Evolutionary conservation across 2,113 vertebrate species (phyloP).

Genomic region (Menura novaehollandiae): DNA sequence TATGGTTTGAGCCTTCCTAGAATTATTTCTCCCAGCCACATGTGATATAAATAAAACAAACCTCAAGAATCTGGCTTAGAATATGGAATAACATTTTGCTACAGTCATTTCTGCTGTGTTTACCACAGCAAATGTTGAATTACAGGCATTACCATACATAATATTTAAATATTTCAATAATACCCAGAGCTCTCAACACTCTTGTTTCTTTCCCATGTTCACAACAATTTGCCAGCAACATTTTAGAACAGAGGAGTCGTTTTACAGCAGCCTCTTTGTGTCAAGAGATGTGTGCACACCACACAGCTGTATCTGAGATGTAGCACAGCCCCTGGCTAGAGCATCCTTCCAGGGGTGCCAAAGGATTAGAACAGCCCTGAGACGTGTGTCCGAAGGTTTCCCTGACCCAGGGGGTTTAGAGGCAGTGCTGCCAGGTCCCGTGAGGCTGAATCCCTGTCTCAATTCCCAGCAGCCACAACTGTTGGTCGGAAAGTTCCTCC

Average conservation of each 20-base stretch:
- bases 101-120: constrained; percentile 26
- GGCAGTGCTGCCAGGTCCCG: neutral
- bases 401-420: neutral
- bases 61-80: constrained; percentile 59
- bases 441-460: neutral
- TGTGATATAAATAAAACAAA: constrained; percentile 55
- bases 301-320: neutral
- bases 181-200: constrained; percentile 14
- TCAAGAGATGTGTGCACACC: neutral
- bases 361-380: neutral
- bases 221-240: neutral
- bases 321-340: neutral
- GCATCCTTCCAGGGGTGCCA: neutral
- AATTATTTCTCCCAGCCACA: constrained; percentile 27
- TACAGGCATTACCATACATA: neutral
- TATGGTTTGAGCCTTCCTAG: neutral
- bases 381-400: fast-evolving
- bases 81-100: constrained; percentile 44
- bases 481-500: neutral
- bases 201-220: constrained; percentile 18
- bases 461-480: neutral
- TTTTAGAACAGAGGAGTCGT: neutral
- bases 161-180: constrained; percentile 44
- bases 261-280: neutral
- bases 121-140: constrained; percentile 46